Evolutionary conservation across 2,797 vertebrate species (phyloP), one percentile per base, ranked within the genome.

Genomic region (Bufotes viridis): DNA sequence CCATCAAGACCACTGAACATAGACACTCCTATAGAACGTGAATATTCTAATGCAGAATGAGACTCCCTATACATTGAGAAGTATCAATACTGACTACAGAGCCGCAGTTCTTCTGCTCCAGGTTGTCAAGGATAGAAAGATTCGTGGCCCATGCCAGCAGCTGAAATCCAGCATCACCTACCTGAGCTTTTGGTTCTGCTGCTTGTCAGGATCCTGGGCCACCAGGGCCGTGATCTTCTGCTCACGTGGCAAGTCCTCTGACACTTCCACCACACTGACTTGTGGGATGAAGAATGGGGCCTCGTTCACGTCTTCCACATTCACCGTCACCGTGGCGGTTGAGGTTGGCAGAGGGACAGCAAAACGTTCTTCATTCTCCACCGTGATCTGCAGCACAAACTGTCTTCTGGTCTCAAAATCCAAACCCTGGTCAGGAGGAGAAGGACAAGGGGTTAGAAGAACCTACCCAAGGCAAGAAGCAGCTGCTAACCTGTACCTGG

Each of bases 241-340:
- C 57, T 92, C 92, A 0, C 88, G 0, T 0, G 90, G 0, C 22
- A 95, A 78, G 11, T 97, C 90, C 90, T 99, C 98, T 0, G 4
- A 82, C 89, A 93, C 95, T 0, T 65, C 89, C 0, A 96, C 91
- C 0, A 2, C 0, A 88, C 90, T 96, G 89, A 93, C 79, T 0
- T 0, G 0, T 0, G 96, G 97, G 11, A 93, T 24, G 0, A 99
- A 99, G 82, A 93, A 0, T 0, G 97, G 97, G 0, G 98, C 92
- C 90, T 99, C 97, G 0, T 99, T 99, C 51, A 96, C 94, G 0
- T 99, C 97, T 11, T 60, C 53, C 85, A 98, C 97, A 0, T 34
- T 92, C 81, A 99, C 94, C 0, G 89, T 93, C n/a, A 98, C 93
- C 0, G 95, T 97, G 75, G 97, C 95, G 0, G 97, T 98, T 90